phyloP scores from a whole-genome alignment of 1,140 invertebrate genomes.

The Pseudoatta argentina region DNA sequence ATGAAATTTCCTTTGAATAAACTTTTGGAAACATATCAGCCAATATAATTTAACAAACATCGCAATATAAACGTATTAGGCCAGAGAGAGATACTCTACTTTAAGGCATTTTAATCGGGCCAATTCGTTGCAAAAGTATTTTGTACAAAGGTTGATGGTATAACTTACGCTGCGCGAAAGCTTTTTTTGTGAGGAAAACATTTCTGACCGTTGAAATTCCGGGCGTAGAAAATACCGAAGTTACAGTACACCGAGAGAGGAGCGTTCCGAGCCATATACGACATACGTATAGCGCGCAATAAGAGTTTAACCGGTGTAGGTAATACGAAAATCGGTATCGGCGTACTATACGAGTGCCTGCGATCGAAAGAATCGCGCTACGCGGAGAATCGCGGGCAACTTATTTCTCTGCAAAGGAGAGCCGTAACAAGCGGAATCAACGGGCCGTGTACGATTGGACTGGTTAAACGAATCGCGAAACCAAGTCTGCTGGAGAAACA shows the following conservation, averaged over 20 bases:
- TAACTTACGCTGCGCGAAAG: slow-evolving; percentile 38
- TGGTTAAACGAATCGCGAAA: slow-evolving; percentile 64
- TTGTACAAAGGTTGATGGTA: slow-evolving; percentile 7
- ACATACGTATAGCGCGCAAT: slow-evolving; percentile 29
- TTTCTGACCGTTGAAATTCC: slow-evolving; percentile 42
- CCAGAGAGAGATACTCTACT: background rate
- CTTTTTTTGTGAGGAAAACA: slow-evolving; percentile 37
- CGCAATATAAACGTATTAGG: background rate
- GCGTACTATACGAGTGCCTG: slow-evolving; percentile 43
- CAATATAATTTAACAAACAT: background rate
- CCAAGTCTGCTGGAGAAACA: slow-evolving; percentile 53
- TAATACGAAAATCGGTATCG: slow-evolving; percentile 51
- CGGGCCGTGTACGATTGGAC: slow-evolving; percentile 26
- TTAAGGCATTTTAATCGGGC: slow-evolving; percentile 16
- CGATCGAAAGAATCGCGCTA: slow-evolving; percentile 57
- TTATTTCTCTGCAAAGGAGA: slow-evolving; percentile 41
- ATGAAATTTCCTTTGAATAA: background rate
- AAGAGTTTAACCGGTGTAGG: slow-evolving; percentile 42
- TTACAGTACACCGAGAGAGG: background rate
- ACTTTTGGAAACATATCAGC: background rate
- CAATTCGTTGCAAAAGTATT: slow-evolving; percentile 9
- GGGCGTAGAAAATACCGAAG: slow-evolving; percentile 30
- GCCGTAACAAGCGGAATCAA: slow-evolving; percentile 61
- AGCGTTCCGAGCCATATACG: slow-evolving; percentile 40
- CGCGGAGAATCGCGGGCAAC: slow-evolving; percentile 37